These are phyloP conservation scores for Drosophila takahashii DNA, from an alignment of 1,140 invertebrate genomes.

Conservation along the genomic window DNA sequence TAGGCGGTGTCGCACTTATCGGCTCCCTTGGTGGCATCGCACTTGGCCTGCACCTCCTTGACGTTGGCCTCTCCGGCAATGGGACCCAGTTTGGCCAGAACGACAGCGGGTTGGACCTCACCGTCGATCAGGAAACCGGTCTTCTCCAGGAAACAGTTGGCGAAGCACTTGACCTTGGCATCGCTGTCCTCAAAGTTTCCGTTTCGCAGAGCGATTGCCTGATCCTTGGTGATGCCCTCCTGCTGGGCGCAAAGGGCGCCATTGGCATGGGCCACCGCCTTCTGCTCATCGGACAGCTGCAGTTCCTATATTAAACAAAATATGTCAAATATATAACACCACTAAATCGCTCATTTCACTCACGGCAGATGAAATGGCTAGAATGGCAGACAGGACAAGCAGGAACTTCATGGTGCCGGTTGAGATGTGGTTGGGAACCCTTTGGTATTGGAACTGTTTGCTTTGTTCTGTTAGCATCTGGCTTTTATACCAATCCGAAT, in stretches of 20 bases:
- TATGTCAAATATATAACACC: too few relatives aligned
- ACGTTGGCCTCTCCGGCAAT: conserved; percentile 47
- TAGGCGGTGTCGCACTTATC: conserved; percentile 71
- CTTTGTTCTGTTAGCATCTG: conserved; percentile 21
- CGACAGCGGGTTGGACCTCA: conserved; percentile 52
- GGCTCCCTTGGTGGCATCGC: conserved; percentile 48
- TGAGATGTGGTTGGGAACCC: conserved; percentile 31
- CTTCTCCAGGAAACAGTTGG: conserved; percentile 75
- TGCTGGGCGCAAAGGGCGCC: conserved; percentile 46
- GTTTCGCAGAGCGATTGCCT: conserved; percentile 38
- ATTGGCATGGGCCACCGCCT: conserved; percentile 42
- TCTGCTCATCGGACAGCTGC: conserved; percentile 59
- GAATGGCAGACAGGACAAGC: conserved; percentile 51
- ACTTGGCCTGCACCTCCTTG: conserved; percentile 56
- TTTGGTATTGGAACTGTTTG: conserved; percentile 52
- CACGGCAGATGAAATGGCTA: conserved; percentile 49
- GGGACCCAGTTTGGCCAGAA: conserved; percentile 46
- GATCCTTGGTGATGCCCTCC: conserved; percentile 73
- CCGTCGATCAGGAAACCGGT: conserved; percentile 53
- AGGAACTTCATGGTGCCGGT: conserved; percentile 60
- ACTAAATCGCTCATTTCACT: conserved; percentile 11
- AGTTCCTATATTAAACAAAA: conserved; percentile 21
- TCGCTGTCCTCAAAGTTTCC: conserved; percentile 58
- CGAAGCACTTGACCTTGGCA: conserved; percentile 67
- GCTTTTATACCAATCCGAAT: conserved; percentile 70